phyloP scores from a whole-genome alignment of 2,797 vertebrate species.

The Spheniscus humboldti region DNA sequence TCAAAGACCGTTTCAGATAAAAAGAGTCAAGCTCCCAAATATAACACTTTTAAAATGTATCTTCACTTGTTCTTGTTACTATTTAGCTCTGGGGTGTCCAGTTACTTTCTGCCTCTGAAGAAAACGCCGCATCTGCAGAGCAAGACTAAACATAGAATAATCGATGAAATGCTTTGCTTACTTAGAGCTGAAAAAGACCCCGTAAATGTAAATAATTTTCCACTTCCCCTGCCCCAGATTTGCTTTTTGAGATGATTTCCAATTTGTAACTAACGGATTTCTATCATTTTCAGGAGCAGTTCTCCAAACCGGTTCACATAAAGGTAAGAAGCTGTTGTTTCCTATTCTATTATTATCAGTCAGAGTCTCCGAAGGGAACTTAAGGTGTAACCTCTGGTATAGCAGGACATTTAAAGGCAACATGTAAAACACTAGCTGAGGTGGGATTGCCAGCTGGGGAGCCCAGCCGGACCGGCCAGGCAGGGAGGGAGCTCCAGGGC shows the following conservation, averaged over 20 bases:
- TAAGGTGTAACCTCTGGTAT: accelerated
- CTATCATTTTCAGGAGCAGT: background rate
- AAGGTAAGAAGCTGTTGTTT: conserved; percentile 9
- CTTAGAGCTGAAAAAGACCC: accelerated
- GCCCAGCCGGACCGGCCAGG: background rate
- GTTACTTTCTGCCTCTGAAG: background rate
- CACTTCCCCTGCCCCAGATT: accelerated
- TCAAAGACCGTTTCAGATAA: background rate
- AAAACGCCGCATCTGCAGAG: background rate
- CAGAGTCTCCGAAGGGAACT: background rate
- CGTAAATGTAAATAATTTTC: background rate
- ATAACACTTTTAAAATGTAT: background rate
- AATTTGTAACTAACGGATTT: background rate
- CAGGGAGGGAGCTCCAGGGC: background rate
- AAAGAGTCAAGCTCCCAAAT: background rate
- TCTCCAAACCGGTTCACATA: accelerated
- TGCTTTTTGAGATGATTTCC: background rate
- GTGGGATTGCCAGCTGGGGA: background rate
- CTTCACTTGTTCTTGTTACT: background rate
- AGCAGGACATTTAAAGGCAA: background rate
- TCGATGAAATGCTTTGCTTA: conserved; percentile 19
- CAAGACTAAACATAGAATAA: accelerated
- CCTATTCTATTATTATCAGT: background rate
- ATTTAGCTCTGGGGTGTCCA: background rate
- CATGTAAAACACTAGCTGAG: background rate